Base-by-base conservation (phyloP, 2,888 invertebrate species). In the Steinernema scapterisci region DNA sequence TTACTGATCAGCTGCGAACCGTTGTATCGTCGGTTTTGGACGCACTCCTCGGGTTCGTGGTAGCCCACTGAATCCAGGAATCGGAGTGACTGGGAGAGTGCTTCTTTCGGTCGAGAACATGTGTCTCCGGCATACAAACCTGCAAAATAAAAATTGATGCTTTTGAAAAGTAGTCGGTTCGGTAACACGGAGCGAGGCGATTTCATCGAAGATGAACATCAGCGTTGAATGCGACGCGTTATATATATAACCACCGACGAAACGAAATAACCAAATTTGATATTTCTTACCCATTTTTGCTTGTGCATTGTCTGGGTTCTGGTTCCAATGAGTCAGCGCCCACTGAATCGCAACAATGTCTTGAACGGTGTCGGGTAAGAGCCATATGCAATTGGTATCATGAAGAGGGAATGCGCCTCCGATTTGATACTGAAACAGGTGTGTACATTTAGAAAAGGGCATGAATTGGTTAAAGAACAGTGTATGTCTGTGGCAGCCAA, bases 311-410 rank as follows among this genome's bases (percentile, higher is more conserved):
- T 77, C 75, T 31, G 82, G 84, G 48, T 83, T 84, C 71, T 84
- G 85, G 77, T 87, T 87, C 86, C 86, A 87, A 75, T 86, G 84
- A 9, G 87, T 84, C 48, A 87, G 80, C 6, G 86, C 86, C 87
- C 87, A 87, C 78, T 87, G 87, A 23, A 87, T 85, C 23, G 87
- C 86, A 23, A 87, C 84, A 52, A 87, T 82, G 74, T 87, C 86
- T 78, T 87, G 87, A 19, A 87, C 87, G 27, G 83, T 80, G 46
- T 81, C 81, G 16, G 85, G 83, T 38, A 80, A 78, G 27, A 87
- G 78, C 25, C 75, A 75, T 11, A 76, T 76, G 76, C 87, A 87
- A 76, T 87, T 86, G 21, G 76, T 75, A 31, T 81, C 80, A 75
- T 87, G 87, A 27, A 87, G 78, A n/a, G 86, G 82, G 73, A 86